These are phyloP conservation scores for Melanerpes aurifrons DNA, from an alignment of 2,113 vertebrate genomes.

Conservation along the genomic window DNA sequence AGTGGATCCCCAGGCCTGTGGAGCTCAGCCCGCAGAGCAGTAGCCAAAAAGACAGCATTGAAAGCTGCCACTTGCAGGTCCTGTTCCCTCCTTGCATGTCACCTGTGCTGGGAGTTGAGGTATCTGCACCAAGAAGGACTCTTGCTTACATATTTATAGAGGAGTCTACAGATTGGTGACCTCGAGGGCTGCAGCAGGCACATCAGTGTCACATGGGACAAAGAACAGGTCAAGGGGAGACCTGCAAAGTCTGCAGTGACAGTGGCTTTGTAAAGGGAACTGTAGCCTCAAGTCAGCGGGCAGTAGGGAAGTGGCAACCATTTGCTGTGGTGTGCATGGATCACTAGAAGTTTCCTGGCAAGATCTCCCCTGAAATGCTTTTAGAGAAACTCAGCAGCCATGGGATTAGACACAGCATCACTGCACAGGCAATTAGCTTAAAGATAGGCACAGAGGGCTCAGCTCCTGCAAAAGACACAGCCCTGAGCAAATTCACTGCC, in stretches of 20 bases:
- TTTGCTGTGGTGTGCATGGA: background rate
- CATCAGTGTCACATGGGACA: background rate
- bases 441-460: background rate
- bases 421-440: background rate
- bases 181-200: background rate
- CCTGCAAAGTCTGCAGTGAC: background rate
- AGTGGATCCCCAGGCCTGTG: background rate
- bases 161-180: fast-evolving
- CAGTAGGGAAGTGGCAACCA: background rate
- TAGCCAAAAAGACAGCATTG: background rate
- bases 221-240: background rate
- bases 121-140: background rate
- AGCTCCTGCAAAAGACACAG: background rate
- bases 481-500: background rate
- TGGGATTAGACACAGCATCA: background rate
- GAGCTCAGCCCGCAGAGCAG: background rate
- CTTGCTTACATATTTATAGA: background rate
- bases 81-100: background rate
- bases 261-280: background rate
- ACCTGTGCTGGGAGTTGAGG: background rate
- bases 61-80: background rate
- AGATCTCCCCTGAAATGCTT: background rate
- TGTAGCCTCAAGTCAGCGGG: background rate
- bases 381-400: background rate
- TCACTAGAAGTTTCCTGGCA: background rate